Evolutionary conservation across 2,888 invertebrate species (phyloP), one percentile per base, ranked within the genome.

Genomic region (Drosophila formosana): DNA sequence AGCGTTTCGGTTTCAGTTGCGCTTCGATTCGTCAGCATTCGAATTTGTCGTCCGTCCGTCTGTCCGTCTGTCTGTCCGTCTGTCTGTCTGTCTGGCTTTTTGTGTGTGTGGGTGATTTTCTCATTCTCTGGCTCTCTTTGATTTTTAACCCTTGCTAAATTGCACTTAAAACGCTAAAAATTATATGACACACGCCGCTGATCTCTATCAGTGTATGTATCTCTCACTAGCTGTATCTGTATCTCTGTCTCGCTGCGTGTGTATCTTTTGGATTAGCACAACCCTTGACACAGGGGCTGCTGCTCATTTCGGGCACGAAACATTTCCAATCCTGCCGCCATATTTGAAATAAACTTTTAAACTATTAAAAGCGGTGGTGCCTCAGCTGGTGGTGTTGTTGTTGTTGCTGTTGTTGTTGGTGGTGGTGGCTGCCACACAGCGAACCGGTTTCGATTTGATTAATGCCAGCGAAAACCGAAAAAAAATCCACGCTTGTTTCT

Each of bases 81-180:
- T 18, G 18, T 18, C 18, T 26, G 26, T 26, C 5, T 2, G 11
- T 7, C 18, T 25, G 43, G 49, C 4, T 50, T 23, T 50, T 23
- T 28, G 43, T 39, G 34, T 69, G 49, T 41, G 63, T 64, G 74
- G 60, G 62, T 55, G 62, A 30, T 43, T 72, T 55, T 41, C 18
- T 30, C 28, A 3, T 3, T 28, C 28, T 28, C 1, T 34, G 11
- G 8, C 11, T 9, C 45, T 75, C 30, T 52, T 56, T 76, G 76
- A 76, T 76, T 76, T 76, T 79, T 76, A 76, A 76, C 76, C 76
- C 76, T 76, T 76, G 76, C n/a, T 50, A 77, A 87, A 83, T 87
- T 88, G 85, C 87, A 87, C 89, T 83, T 83, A 88, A 86, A 88
- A 82, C 74, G 83, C 86, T 88, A 82, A 86, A 88, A 83, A 89